Conservation (phyloP, 2,113 vertebrate species). For the Tyrannus savana region DNA sequence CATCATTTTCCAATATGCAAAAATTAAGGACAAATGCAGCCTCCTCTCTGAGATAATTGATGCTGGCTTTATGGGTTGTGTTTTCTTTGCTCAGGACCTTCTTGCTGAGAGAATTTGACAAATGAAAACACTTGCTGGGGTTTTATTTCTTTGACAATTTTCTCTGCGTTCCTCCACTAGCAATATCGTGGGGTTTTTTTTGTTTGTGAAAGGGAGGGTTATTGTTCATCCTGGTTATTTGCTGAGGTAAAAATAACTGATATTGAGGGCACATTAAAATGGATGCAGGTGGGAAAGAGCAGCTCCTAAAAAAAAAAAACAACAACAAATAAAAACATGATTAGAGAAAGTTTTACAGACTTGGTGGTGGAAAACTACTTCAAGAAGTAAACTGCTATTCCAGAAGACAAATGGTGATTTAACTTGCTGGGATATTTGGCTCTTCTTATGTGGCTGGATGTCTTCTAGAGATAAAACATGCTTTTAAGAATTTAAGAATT, state of each 20-base stretch:
- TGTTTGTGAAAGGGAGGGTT: constrained; percentile 14
- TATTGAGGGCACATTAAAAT: constrained; percentile 42
- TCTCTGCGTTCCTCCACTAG: neutral
- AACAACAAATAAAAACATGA: fast-evolving
- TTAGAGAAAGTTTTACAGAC: neutral
- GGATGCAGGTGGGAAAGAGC: constrained; percentile 12
- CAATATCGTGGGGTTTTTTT: neutral
- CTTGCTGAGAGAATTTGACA: constrained; percentile 19
- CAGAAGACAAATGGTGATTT: neutral
- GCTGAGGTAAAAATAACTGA: constrained; percentile 31
- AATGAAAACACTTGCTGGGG: constrained; percentile 39
- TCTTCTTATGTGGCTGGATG: neutral
- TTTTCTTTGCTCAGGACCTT: constrained; percentile 37
- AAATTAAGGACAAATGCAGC: constrained; percentile 6
- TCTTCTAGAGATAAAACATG: neutral
- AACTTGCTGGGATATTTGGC: neutral
- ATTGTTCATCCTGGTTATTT: constrained; percentile 14
- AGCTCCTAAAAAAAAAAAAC: neutral
- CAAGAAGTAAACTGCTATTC: neutral
- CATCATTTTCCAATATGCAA: neutral
- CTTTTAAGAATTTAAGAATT: neutral
- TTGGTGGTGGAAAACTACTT: neutral
- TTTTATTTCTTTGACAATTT: constrained; percentile 36
- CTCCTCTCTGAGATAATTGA: neutral
- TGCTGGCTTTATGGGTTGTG: neutral